Evolutionary conservation across 2,797 vertebrate species (phyloP), one percentile per base, ranked within the genome.

Genomic region (Anniella stebbinsi): DNA sequence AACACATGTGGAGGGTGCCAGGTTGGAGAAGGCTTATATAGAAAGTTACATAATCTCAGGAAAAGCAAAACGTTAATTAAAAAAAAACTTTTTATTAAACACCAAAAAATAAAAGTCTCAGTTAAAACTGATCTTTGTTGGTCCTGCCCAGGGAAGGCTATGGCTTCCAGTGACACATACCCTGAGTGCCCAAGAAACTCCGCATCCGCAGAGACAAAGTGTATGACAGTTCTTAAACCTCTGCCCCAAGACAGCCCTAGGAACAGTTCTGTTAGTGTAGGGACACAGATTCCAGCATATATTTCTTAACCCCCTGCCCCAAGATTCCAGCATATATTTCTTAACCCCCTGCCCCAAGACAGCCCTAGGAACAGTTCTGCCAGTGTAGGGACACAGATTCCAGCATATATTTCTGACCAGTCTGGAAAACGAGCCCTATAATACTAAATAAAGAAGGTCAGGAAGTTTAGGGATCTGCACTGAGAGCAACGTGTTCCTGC

Each of bases 1-100:
- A 63, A 63, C 17, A 25, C 60, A 63, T 63, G 21, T 25, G 23
- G 60, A 25, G 60, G 21, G 60, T 63, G 54, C 54, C 54, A 57
- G 54, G 33, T 17, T 23, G 9, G 33, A 18, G 60, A 23, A 81
- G 60, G 2, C 17, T 60, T 1, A 82, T 38, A n/a, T 36, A 66
- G 36, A 25, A 18, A 36, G 48, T 57, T 51, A 23, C 75, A 48
- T 11, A 76, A 93, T 67, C 45, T 86, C 25, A 66, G 88, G 87
- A 92, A 82, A 0, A 1, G 11, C 54, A 48, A 76, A 90, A 92
- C 25, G 87, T 94, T 75, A 94, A 96, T 95, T 63, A 63, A 63
- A 63, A 63, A 96, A 96, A 96, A 93, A 30, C 0, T 18, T 94
- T 96, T 96, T 96, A 96, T 96, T 96, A 92, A 93, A 87, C 95